A percentile compares a stretch with the other conserved stretches of the same genome.
phyloP scores from a whole-genome alignment of 2,113 vertebrate genomes.

The Ophiodon elongatus region DNA sequence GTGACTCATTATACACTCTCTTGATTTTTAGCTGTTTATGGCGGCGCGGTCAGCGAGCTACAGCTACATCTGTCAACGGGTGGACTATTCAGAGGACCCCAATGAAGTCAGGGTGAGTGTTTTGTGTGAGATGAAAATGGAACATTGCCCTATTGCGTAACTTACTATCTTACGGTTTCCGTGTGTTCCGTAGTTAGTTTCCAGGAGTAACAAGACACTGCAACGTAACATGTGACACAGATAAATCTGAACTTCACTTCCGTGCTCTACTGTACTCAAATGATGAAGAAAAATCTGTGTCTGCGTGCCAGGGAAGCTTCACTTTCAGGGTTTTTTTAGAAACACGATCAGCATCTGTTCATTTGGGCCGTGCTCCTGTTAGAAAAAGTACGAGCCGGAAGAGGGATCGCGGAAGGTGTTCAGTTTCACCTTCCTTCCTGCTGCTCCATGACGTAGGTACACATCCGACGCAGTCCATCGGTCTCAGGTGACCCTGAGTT shows the following conservation, averaged over 20 bases:
- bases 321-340: constrained; percentile 40
- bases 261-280: too few relatives aligned
- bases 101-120: constrained; percentile 98
- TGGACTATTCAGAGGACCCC: constrained; percentile 95
- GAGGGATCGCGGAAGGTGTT: constrained; percentile 32
- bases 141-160: background rate
- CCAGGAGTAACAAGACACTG: background rate
- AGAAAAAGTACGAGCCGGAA: constrained; percentile 22
- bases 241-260: too few relatives aligned
- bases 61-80: constrained; percentile 97
- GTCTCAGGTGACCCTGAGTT: constrained; percentile 35
- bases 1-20: background rate
- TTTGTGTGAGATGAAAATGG: background rate
- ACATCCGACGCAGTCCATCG: constrained; percentile 25
- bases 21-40: constrained; percentile 89
- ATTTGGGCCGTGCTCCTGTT: constrained; percentile 10
- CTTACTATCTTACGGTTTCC: background rate
- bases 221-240: background rate
- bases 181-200: background rate
- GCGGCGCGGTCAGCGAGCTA: constrained; percentile 94
- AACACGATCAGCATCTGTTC: constrained; percentile 55
- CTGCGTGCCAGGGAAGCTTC: background rate
- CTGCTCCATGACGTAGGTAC: constrained; percentile 65
- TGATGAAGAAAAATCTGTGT: constrained; percentile 3
- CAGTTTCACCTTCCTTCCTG: constrained; percentile 58